Evolutionary conservation across 2,888 invertebrate species (phyloP).

Genomic region (Melangyna quadrimaculata): DNA sequence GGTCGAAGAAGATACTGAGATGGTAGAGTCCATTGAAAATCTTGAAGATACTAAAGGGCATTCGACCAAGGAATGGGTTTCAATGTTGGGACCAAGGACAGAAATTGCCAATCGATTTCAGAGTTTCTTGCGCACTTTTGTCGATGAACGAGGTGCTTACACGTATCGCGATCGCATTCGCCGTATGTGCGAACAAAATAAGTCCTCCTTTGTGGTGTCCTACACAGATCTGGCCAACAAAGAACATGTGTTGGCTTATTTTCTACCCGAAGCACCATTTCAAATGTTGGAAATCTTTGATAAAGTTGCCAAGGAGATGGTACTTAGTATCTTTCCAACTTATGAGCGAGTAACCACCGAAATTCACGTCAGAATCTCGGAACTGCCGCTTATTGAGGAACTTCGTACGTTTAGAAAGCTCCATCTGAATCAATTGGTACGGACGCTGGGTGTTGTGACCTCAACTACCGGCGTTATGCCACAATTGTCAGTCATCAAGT

Average conservation of each 20-base stretch:
- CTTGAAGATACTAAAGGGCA: slow-evolving; percentile 98
- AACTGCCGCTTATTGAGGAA: slow-evolving; percentile 97
- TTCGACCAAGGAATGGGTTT: slow-evolving; percentile 97
- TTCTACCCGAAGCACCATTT: slow-evolving; percentile 97
- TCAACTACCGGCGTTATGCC: slow-evolving; percentile 97
- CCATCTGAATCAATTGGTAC: slow-evolving; percentile 96
- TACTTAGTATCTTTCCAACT: slow-evolving; percentile 95
- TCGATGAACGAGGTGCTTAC: slow-evolving; percentile 92
- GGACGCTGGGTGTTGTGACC: slow-evolving; percentile 97
- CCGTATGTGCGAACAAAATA: slow-evolving; percentile 96
- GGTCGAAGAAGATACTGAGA: slow-evolving; percentile 87
- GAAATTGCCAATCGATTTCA: slow-evolving; percentile 97
- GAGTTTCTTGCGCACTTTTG: slow-evolving; percentile 94
- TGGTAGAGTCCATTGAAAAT: slow-evolving; percentile 98
- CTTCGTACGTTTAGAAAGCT: slow-evolving; percentile 94
- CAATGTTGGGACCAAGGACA: slow-evolving; percentile 95
- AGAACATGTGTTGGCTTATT: slow-evolving; percentile 97
- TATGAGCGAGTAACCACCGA: slow-evolving; percentile 96
- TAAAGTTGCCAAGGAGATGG: slow-evolving; percentile 95
- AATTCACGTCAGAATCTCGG: slow-evolving; percentile 96
- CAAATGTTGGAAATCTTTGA: slow-evolving; percentile 99
- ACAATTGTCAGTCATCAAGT: slow-evolving; percentile 96
- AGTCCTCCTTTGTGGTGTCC: slow-evolving; percentile 94
- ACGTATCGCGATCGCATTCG: slow-evolving; percentile 95
- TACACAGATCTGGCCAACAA: slow-evolving; percentile 94